Evolutionary conservation across 1,140 invertebrate genomes (phyloP), one percentile per base, ranked within the genome.

Genomic region (Neelides sp.): DNA sequence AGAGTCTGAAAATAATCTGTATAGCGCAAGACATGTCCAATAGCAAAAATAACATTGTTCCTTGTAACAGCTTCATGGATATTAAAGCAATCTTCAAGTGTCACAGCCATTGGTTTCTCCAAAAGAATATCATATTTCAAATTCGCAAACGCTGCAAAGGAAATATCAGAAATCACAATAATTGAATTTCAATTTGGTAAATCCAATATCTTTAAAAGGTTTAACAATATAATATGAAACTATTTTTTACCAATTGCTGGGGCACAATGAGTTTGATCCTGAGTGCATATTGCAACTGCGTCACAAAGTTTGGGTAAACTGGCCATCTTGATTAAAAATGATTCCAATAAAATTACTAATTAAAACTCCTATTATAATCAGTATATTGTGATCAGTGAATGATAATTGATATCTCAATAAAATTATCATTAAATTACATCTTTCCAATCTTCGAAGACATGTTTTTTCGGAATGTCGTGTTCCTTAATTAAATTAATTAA

Each of bases 41-140:
- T 68, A 19, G 67, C 65, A 28, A 73, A 52, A 12, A 69, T 58
- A 0, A 70, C 65, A 26, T 62, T 59, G 51, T 66, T 65, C 22
- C 61, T 57, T 45, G 65, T 64, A 40, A 66, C 69, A 4, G 63
- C 63, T 23, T 59, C 36, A 4, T 66, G 64, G 44, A 73, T 72
- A 34, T 68, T 61, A 19, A 56, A 52, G 54, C 71, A 73, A 39
- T 72, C 70, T 45, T 65, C 63, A 27, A 64, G 62, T n/a, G 63
- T 68, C 2, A 67, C 64, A 61, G 71, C 66, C 70, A 73, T 72
- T 17, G 72, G 72, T 59, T 73, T 73, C 58, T 73, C 72, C 47
- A 73, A 57, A 4, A 73, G 54, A 46, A 73, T 69, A 48, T 73
- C 59, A 52, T 73, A 73, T 37, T 71, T 71, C 49, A 66, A 62